Percentiles rank a stretch among this genome's conserved stretches.
Conservation (phyloP, 2,888 invertebrate species). For the Abrostola tripartita region DNA sequence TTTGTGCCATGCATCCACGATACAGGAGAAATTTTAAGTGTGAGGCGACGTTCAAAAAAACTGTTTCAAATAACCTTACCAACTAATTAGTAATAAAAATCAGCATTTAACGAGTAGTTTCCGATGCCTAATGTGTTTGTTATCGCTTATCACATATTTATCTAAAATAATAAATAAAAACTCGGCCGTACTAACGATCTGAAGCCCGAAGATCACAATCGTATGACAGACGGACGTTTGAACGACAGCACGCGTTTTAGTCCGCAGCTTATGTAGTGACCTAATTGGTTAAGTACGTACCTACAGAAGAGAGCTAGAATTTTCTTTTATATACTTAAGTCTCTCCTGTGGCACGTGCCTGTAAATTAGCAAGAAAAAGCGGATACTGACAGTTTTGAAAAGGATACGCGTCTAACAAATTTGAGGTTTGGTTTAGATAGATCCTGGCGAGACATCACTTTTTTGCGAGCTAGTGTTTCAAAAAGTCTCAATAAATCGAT, state of each 20-base stretch:
- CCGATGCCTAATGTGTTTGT: constrained; percentile 48
- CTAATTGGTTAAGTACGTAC: constrained; percentile 19
- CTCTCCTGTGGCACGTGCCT: too few relatives aligned
- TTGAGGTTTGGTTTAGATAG: too few relatives aligned
- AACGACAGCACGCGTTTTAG: constrained; percentile 49
- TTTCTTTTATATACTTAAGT: not conserved
- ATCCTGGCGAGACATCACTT: too few relatives aligned
- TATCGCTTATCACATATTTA: constrained; percentile 51
- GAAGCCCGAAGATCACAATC: constrained; percentile 49
- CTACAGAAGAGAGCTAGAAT: not conserved
- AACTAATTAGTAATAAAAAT: too few relatives aligned
- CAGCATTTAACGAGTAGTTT: constrained; percentile 15
- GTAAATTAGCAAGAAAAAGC: too few relatives aligned
- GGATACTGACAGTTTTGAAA: too few relatives aligned
- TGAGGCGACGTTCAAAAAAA: constrained; percentile 17
- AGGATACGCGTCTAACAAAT: too few relatives aligned
- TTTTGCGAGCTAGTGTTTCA: too few relatives aligned
- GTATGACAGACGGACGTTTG: constrained; percentile 49
- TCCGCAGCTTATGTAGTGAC: constrained; percentile 13
- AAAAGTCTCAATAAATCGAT: too few relatives aligned
- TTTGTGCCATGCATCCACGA: too few relatives aligned
- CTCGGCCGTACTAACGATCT: constrained; percentile 34
- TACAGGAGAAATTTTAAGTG: too few relatives aligned
- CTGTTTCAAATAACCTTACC: constrained; percentile 3
- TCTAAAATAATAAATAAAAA: constrained; percentile 52